Evolutionary conservation across 2,113 vertebrate species (phyloP).

Genomic region (Takifugu flavidus): DNA sequence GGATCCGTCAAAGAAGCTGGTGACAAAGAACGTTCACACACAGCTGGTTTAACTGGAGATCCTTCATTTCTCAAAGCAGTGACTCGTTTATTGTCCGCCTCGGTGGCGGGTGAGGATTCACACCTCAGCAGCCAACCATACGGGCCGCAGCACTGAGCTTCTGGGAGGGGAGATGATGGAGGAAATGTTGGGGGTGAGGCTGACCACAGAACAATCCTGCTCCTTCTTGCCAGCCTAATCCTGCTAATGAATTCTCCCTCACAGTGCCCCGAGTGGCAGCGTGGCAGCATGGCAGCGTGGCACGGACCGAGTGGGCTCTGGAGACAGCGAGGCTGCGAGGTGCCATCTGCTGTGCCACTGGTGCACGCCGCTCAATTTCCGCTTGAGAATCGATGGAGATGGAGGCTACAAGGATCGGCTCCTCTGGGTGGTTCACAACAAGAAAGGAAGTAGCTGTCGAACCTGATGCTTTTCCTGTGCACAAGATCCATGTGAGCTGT

Average conservation of each 20-base stretch:
- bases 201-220: background rate
- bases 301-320: slow-evolving; percentile 44
- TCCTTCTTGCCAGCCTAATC: slow-evolving; percentile 44
- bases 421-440: too few relatives aligned
- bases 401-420: background rate
- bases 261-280: slow-evolving; percentile 42
- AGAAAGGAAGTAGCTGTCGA: too few relatives aligned
- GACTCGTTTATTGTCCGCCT: slow-evolving; percentile 37
- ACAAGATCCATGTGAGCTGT: slow-evolving; percentile 30
- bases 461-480: slow-evolving; percentile 7
- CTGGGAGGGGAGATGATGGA: slow-evolving; percentile 16
- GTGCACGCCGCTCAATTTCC: slow-evolving; percentile 11
- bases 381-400: slow-evolving; percentile 13
- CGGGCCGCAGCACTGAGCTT: slow-evolving; percentile 7
- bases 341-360: slow-evolving; percentile 50
- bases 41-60: slow-evolving; percentile 36
- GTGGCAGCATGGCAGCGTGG: slow-evolving; percentile 43
- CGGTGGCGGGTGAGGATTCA: slow-evolving; percentile 5
- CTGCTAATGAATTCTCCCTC: slow-evolving; percentile 58
- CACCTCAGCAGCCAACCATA: background rate
- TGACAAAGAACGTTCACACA: slow-evolving; percentile 36
- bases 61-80: slow-evolving; percentile 60
- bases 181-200: slow-evolving; percentile 10
- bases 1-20: slow-evolving; percentile 50
- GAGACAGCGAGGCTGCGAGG: slow-evolving; percentile 29